Base-by-base conservation (phyloP, 1,140 invertebrate species). In the Cydia fagiglandana region DNA sequence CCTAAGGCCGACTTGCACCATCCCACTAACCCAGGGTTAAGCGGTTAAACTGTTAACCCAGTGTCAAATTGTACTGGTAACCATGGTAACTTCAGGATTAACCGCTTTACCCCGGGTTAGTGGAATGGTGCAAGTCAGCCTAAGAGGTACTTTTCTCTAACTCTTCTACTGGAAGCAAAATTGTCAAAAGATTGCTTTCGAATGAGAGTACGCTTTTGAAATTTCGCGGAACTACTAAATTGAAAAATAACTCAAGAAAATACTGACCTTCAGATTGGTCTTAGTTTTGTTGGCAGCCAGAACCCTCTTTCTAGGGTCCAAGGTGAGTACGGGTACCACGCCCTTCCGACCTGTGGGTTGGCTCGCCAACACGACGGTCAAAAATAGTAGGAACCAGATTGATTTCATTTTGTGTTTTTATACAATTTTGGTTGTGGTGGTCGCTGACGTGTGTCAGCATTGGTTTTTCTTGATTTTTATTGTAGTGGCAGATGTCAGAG, bases 301-400 rank as follows among this genome's bases (percentile, higher is more conserved):
- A 3, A 34, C 61, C 15, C 61, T 80, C 20, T 53, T 28, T 28
- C 83, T 80, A 45, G 81, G 73, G 66, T 84, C 77, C 78, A 88
- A 78, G 0, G 81, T 80, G 0, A 90, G 61, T 1, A 90, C 76
- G 0, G 88, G 88, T 0, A 89, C 83, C 53, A 82, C 74, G 50
- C 81, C 84, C 77, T 81, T 80, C n/a, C 75, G 4, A 24, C 24
- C 56, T 24, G 4, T 6, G 56, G 56, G 6, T 7, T 56, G n/a
- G 1, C 4, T 10, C 74, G 0, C 17, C 45, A 5, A 70, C 74
- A 75, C 76, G 17, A 38, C 17, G 20, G 4, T 68, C 50, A 41
- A 66, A 30, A 30, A 28, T 17, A 70, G 34, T 7, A 70, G 34
- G 34, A 70, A 70, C 66, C 73, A 38, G 53, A 73, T 5, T 74